These are phyloP conservation scores for Meleagris gallopavo DNA, from an alignment of 2,113 vertebrate species.

Conservation along the genomic window DNA sequence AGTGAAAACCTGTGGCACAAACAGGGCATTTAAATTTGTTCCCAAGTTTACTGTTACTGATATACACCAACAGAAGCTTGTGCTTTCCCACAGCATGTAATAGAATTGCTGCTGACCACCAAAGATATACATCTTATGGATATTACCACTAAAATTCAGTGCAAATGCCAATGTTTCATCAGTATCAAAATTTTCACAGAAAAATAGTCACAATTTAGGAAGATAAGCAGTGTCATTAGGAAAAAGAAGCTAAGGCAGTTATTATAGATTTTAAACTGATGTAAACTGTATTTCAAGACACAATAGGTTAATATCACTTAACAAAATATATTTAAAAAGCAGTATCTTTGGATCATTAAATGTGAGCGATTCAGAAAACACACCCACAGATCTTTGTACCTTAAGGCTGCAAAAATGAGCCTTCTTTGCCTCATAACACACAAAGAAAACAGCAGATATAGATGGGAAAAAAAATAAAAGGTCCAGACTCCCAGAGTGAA, in stretches of 20 bases:
- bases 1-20: slow-evolving; percentile 6
- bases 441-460: not conserved
- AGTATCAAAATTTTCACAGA: not conserved
- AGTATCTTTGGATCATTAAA: not conserved
- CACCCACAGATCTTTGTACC: not conserved
- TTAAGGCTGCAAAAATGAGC: not conserved
- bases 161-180: not conserved
- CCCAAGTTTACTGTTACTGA: slow-evolving; percentile 9
- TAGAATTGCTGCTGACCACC: not conserved
- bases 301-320: not conserved
- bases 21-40: not conserved
- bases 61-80: not conserved
- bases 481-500: not conserved
- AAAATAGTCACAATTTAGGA: not conserved
- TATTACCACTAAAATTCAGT: not conserved
- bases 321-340: not conserved
- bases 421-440: not conserved
- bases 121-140: not conserved
- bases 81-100: not conserved
- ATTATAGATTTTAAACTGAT: not conserved
- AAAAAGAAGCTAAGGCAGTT: not conserved
- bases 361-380: not conserved
- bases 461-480: not conserved
- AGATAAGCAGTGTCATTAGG: not conserved
- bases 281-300: not conserved